Conservation (phyloP, 2,113 vertebrate species). For the Menura novaehollandiae region DNA sequence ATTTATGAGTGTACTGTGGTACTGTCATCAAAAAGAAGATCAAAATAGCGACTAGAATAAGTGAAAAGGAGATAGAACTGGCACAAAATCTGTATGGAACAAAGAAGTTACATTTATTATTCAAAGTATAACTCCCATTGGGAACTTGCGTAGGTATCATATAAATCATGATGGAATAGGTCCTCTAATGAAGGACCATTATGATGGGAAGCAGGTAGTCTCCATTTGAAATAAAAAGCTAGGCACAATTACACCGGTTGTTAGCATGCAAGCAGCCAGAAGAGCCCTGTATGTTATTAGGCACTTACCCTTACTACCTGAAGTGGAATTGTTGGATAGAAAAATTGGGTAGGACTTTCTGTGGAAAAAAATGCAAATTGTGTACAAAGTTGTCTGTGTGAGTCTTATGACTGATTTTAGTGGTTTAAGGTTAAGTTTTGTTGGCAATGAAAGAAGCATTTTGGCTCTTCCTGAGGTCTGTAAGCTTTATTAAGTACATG, state of each 20-base stretch:
- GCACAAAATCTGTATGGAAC: slow-evolving; percentile 5
- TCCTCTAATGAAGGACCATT: slow-evolving; percentile 32
- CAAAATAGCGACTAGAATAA: slow-evolving; percentile 37
- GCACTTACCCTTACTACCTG: background rate
- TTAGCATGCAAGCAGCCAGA: background rate
- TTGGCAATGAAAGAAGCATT: background rate
- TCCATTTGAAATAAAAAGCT: slow-evolving; percentile 26
- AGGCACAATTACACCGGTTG: background rate
- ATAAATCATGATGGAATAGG: background rate
- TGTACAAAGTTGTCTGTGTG: background rate
- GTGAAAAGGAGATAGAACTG: slow-evolving; percentile 26
- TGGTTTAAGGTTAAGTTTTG: background rate
- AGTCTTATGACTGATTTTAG: background rate
- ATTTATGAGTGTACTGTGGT: background rate
- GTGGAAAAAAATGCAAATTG: background rate
- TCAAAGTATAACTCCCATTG: background rate
- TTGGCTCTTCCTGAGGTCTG: background rate
- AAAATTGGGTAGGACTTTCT: background rate
- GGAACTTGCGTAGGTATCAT: background rate
- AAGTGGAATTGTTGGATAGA: background rate
- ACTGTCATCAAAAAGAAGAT: slow-evolving; percentile 47
- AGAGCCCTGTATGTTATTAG: background rate
- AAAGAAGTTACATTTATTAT: slow-evolving; percentile 47
- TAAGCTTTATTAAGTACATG: background rate
- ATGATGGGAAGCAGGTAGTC: slow-evolving; percentile 29